Percentiles rank a stretch among this genome's conserved stretches.
phyloP scores from a whole-genome alignment of 2,113 vertebrate genomes.

The Salminus brasiliensis region DNA sequence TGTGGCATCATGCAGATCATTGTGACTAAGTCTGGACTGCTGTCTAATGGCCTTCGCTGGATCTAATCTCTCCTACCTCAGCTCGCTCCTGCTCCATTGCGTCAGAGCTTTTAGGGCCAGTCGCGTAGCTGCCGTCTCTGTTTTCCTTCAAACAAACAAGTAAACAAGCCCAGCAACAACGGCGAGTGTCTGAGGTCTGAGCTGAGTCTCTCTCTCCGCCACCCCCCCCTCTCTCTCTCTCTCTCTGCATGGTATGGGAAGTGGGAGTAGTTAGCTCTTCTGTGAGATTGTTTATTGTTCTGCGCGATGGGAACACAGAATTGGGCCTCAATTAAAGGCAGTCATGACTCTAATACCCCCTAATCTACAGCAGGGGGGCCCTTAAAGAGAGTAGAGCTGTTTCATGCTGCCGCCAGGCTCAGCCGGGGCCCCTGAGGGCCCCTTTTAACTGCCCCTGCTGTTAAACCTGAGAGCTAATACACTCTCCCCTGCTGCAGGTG shows the following conservation, averaged over 20 bases:
- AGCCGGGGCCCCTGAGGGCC: constrained; percentile 30
- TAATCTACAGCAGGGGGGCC: constrained; percentile 62
- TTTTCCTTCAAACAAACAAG: constrained; percentile 54
- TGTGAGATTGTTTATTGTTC: constrained; percentile 60
- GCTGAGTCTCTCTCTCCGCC: constrained; percentile 2
- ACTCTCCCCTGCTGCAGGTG: constrained; percentile 49
- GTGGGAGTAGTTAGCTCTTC: constrained; percentile 42
- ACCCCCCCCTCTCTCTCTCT: not conserved
- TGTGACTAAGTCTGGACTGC: constrained; percentile 22
- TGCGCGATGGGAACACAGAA: constrained; percentile 57
- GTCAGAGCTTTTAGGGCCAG: constrained; percentile 36
- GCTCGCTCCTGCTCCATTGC: constrained; percentile 36
- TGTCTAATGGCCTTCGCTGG: constrained; percentile 35
- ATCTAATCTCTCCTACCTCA: constrained; percentile 46
- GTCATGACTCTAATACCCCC: constrained; percentile 56
- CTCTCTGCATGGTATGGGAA: constrained; percentile 38
- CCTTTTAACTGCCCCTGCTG: constrained; percentile 29
- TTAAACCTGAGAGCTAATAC: constrained; percentile 51
- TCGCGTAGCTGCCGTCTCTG: constrained; percentile 50
- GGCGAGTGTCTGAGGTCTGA: not conserved
- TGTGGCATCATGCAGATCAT: constrained; percentile 17
- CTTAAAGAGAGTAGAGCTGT: constrained; percentile 49
- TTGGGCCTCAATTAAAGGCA: constrained; percentile 59
- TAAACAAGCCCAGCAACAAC: constrained; percentile 38
- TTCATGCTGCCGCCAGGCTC: constrained; percentile 43